A percentile compares a stretch with the other conserved stretches of the same genome.
Evolutionary conservation across 2,888 invertebrate genomes (phyloP).

Genomic region (Agrochola circellaris): DNA sequence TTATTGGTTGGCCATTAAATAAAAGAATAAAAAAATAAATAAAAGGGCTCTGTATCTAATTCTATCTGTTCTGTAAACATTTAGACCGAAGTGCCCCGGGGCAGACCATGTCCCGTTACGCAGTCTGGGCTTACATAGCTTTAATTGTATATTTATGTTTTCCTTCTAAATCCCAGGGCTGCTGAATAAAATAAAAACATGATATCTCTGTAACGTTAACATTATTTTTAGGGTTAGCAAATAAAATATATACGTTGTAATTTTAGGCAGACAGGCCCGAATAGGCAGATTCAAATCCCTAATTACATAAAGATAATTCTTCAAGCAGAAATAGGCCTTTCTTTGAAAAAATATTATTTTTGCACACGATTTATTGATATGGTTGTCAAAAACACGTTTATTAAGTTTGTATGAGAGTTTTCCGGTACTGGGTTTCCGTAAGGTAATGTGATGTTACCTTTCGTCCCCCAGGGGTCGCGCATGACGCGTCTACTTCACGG

Average conservation of each 20-base stretch:
- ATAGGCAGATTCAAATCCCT: neutral
- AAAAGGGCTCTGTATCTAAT: conserved; percentile 1
- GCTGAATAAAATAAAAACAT: conserved; percentile 36
- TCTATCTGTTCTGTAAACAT: conserved; percentile 27
- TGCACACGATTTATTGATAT: neutral
- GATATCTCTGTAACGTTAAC: conserved; percentile 16
- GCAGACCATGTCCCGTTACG: conserved; percentile 16
- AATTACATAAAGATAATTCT: neutral
- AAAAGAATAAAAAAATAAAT: neutral
- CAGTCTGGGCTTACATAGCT: conserved; percentile 15
- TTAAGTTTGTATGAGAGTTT: conserved; percentile 62
- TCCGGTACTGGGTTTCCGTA: conserved; percentile 53
- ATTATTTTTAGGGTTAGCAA: conserved; percentile 22
- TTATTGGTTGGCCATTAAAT: neutral
- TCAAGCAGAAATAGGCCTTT: neutral
- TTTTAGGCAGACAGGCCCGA: neutral
- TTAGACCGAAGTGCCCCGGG: conserved; percentile 6
- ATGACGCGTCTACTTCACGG: conserved; percentile 63
- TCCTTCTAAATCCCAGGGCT: conserved; percentile 16
- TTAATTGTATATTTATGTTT: conserved; percentile 45
- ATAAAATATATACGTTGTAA: conserved; percentile 7
- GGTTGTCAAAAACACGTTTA: conserved; percentile 49
- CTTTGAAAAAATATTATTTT: conserved; percentile 2
- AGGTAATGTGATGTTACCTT: conserved; percentile 66
- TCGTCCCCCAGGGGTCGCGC: conserved; percentile 59